Evolutionary conservation across 2,113 vertebrate species (phyloP).

Genomic region (Geococcyx californianus): DNA sequence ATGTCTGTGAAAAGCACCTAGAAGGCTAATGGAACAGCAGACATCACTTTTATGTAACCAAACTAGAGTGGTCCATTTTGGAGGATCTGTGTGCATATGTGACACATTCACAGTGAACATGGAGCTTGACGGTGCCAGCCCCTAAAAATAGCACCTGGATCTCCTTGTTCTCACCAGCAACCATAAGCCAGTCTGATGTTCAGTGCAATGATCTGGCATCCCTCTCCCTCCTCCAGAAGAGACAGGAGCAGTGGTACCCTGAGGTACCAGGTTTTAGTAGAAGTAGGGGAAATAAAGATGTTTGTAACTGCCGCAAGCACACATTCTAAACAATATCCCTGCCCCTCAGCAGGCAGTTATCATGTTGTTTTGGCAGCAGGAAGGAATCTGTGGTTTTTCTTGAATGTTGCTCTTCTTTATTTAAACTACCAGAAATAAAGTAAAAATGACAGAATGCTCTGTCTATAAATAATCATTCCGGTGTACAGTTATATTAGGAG

Average conservation of each 20-base stretch:
- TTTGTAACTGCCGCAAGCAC: constrained; percentile 50
- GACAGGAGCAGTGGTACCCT: not conserved
- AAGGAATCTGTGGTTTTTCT: constrained; percentile 84
- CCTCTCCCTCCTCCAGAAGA: constrained; percentile 1
- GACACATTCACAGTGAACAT: constrained; percentile 60
- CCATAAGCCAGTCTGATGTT: not conserved
- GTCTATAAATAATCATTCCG: constrained; percentile 94
- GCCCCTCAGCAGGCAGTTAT: constrained; percentile 76
- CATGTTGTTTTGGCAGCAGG: constrained; percentile 82
- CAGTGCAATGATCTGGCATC: not conserved
- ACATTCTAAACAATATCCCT: constrained; percentile 61
- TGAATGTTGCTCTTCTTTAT: constrained; percentile 80
- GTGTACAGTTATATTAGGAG: constrained; percentile 93
- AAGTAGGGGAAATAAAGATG: constrained; percentile 54
- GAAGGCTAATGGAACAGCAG: not conserved
- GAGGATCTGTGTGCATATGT: constrained; percentile 56
- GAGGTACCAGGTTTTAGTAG: constrained; percentile 11
- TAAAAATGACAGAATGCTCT: constrained; percentile 86
- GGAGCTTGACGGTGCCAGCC: constrained; percentile 49
- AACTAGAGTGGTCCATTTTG: constrained; percentile 28
- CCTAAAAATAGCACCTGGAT: constrained; percentile 77
- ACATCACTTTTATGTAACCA: not conserved
- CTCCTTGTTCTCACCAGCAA: constrained; percentile 69
- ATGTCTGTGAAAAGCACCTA: not conserved
- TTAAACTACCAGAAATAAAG: constrained; percentile 87